These are phyloP conservation scores for Brachionus koreanus DNA, from an alignment of 1,140 invertebrate genomes.

Conservation along the genomic window DNA sequence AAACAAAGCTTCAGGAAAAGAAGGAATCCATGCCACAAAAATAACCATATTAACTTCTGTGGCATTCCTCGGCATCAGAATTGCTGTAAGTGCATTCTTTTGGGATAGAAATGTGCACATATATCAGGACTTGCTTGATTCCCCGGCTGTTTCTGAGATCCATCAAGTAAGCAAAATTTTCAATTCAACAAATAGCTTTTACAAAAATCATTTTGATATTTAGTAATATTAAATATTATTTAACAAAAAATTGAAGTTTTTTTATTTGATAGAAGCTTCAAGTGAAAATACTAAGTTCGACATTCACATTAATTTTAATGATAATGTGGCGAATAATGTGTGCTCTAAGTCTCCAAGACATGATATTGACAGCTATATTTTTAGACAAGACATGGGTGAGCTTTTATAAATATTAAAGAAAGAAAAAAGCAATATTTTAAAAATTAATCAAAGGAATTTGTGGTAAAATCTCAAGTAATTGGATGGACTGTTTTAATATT, in stretches of 20 bases:
- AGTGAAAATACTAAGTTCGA: not conserved
- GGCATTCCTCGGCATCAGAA: not conserved
- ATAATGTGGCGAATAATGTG: conserved; percentile 10
- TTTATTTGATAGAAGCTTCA: not conserved
- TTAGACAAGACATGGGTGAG: conserved; percentile 24
- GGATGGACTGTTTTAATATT: not conserved
- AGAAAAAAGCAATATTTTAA: not conserved
- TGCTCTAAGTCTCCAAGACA: conserved; percentile 34
- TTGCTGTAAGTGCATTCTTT: conserved; percentile 34
- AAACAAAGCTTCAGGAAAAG: not conserved
- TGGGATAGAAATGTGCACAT: conserved; percentile 34
- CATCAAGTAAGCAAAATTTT: not conserved
- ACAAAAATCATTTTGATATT: not conserved
- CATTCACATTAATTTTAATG: conserved; percentile 5
- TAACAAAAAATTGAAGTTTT: not conserved
- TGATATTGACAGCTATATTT: conserved; percentile 23
- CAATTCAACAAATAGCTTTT: not conserved
- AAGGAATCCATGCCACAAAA: not conserved
- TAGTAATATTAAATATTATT: not conserved
- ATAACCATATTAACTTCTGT: not conserved
- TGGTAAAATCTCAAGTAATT: not conserved
- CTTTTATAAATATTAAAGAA: not conserved
- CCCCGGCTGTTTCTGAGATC: not conserved
- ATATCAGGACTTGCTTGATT: conserved; percentile 20
- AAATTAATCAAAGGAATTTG: not conserved